phyloP scores from a whole-genome alignment of 2,113 vertebrate species.

The Proterorhinus semilunaris region DNA sequence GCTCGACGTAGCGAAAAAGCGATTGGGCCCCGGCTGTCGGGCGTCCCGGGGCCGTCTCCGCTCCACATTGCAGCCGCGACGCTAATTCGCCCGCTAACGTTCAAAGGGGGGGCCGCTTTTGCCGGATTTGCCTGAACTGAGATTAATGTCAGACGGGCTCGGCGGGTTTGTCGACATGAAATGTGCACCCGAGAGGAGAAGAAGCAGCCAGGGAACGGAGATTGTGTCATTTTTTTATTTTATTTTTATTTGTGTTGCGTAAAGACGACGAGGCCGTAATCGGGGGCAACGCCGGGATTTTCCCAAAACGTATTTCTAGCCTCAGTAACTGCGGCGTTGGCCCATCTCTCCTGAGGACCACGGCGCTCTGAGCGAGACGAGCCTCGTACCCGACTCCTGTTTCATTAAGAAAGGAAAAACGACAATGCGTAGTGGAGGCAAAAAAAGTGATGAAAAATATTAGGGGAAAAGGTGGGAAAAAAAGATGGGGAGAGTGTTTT shows the following conservation, averaged over 20 bases:
- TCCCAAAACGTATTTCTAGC: no score
- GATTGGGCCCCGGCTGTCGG: constrained; percentile 21
- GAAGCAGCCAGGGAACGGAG: background rate
- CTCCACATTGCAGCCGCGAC: constrained; percentile 43
- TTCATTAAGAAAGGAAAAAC: background rate
- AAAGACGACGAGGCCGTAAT: background rate
- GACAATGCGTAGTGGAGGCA: no score
- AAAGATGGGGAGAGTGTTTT: no score
- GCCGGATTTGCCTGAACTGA: constrained; percentile 40
- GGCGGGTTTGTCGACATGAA: constrained; percentile 17
- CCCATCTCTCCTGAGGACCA: constrained; percentile 25
- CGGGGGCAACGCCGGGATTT: no score
- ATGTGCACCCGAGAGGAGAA: constrained; percentile 18
- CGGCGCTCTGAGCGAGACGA: constrained; percentile 1
- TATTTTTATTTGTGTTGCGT: background rate
- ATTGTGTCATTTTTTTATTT: background rate
- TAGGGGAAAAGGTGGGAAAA: no score
- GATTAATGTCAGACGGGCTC: constrained; percentile 40
- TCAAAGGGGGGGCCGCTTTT: constrained; percentile 45
- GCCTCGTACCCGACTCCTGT: constrained; percentile 25
- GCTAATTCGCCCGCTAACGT: constrained; percentile 43
- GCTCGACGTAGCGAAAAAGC: constrained; percentile 27
- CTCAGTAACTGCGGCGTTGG: background rate
- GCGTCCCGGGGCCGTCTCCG: constrained; percentile 44
- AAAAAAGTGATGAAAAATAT: no score